These are phyloP conservation scores for Hemithea aestivaria DNA, from an alignment of 2,888 invertebrate species.

Conservation along the genomic window DNA sequence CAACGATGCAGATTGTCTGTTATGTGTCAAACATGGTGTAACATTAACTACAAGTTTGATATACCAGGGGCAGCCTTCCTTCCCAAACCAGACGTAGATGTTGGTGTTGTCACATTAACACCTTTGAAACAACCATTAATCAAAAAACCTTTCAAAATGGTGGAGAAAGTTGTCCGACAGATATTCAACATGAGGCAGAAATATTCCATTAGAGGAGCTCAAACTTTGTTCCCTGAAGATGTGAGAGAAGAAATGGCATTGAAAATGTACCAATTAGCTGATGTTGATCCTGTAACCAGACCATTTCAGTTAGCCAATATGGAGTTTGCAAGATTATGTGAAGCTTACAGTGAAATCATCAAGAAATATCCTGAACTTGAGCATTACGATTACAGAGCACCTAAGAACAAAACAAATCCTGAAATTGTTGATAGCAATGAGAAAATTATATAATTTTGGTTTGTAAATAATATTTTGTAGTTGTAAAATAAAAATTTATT, in stretches of 20 bases:
- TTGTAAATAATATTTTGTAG: conserved; percentile 39
- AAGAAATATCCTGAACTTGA: conserved; percentile 82
- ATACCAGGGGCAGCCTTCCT: conserved; percentile 95
- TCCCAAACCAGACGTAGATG: conserved; percentile 97
- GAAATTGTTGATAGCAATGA: conserved; percentile 6
- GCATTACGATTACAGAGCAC: conserved; percentile 84
- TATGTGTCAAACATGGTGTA: conserved; percentile 96
- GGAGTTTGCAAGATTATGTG: conserved; percentile 87
- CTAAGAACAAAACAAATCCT: conserved; percentile 43
- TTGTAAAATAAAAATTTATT: conserved; percentile 32
- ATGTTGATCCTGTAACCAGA: conserved; percentile 83
- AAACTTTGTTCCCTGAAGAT: conserved; percentile 87
- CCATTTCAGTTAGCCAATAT: conserved; percentile 87
- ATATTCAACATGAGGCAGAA: conserved; percentile 95
- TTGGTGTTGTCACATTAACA: conserved; percentile 93
- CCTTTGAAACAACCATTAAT: conserved; percentile 87
- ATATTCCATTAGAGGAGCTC: conserved; percentile 83
- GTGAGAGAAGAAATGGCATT: conserved; percentile 81
- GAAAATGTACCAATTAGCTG: conserved; percentile 84
- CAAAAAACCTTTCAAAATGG: conserved; percentile 88
- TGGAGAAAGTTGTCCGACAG: conserved; percentile 93
- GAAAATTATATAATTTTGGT: conserved; percentile 27
- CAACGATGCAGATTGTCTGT: conserved; percentile 94
- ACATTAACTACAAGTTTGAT: conserved; percentile 88
- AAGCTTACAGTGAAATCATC: conserved; percentile 87